These are phyloP conservation scores for Harpalus rufipes DNA, from an alignment of 2,888 invertebrate species.

Conservation along the genomic window DNA sequence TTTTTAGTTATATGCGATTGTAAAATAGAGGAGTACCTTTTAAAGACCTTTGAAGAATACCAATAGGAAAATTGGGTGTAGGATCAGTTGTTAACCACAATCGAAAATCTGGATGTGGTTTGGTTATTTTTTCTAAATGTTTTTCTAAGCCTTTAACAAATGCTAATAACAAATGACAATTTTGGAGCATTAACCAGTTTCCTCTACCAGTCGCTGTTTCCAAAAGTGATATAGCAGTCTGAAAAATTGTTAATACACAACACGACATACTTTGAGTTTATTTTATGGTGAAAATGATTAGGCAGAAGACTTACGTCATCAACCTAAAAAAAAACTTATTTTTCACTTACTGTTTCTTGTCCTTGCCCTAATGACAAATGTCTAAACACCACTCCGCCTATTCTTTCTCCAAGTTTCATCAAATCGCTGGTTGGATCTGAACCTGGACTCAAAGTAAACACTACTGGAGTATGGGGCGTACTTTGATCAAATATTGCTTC, in stretches of 20 bases:
- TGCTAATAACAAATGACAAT: slow-evolving; percentile 90
- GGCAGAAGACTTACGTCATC: no score
- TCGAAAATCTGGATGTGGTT: slow-evolving; percentile 94
- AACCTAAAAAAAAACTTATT: no score
- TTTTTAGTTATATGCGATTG: no score
- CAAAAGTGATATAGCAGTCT: slow-evolving; percentile 85
- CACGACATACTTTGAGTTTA: no score
- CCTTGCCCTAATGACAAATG: slow-evolving; percentile 96
- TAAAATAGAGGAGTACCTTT: slow-evolving; percentile 80
- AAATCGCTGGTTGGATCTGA: slow-evolving; percentile 94
- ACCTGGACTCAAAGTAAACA: slow-evolving; percentile 96
- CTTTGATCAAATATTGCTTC: slow-evolving; percentile 92
- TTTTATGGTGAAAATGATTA: no score
- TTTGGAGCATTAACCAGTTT: slow-evolving; percentile 95
- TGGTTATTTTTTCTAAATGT: slow-evolving; percentile 86
- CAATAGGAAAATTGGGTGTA: slow-evolving; percentile 91
- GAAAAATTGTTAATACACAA: slow-evolving; percentile 63
- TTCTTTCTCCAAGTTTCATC: slow-evolving; percentile 87
- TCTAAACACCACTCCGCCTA: slow-evolving; percentile 86
- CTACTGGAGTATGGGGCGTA: slow-evolving; percentile 89
- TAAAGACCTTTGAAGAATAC: slow-evolving; percentile 90
- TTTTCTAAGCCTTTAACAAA: slow-evolving; percentile 92
- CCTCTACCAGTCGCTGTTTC: slow-evolving; percentile 87
- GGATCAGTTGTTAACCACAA: slow-evolving; percentile 96
- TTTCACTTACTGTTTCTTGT: slow-evolving; percentile 86